Base-by-base conservation (phyloP, 2,888 invertebrate species). In the Dryadula phaetusa region DNA sequence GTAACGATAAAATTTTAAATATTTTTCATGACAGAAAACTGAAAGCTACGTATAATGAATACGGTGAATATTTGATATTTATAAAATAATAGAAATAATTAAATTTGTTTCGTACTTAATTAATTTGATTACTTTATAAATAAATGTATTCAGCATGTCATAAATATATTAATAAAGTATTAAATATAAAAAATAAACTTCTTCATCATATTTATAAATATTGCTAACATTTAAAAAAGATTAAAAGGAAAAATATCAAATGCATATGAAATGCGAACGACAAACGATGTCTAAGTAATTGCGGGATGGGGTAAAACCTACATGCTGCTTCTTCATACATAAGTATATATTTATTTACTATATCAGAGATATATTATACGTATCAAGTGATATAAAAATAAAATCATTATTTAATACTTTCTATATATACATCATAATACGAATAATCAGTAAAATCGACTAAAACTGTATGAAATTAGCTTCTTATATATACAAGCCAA, bases 271-370 rank as follows among this genome's bases (percentile, higher is more conserved):
- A 58, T 58, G 58, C 44, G 40, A 6, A 58, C 58, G 58, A 58
- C 58, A 58, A 58, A 44, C 58, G 58, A 44, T 44, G 58, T 40
- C 58, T 58, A 58, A 58, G 58, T 58, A 58, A 58, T 58, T 58
- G 58, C 58, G 44, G 42, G 58, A 58, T 44, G 42, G 58, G 58
- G 58, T 58, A 42, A 16, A 58, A 28, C 58, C 25, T 58, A 28
- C 28, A 28, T 28, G 12, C 58, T 16, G 16, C 18, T 28, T 58
- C 58, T 40, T 28, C n/a, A 42, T 22, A 22, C 12, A 22, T 25
- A 58, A 42, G 16, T 16, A 44, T 58, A 28, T 44, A 40, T 58
- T 6, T 58, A 58, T 42, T 25, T 42, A 56, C 14, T 20, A 0
- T 25, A 25, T 22, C 0, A 25, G 1, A n/a, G 22, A 25, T 14